Conservation (phyloP, 2,113 vertebrate genomes). For the Cyphomyrus plagiostoma region DNA sequence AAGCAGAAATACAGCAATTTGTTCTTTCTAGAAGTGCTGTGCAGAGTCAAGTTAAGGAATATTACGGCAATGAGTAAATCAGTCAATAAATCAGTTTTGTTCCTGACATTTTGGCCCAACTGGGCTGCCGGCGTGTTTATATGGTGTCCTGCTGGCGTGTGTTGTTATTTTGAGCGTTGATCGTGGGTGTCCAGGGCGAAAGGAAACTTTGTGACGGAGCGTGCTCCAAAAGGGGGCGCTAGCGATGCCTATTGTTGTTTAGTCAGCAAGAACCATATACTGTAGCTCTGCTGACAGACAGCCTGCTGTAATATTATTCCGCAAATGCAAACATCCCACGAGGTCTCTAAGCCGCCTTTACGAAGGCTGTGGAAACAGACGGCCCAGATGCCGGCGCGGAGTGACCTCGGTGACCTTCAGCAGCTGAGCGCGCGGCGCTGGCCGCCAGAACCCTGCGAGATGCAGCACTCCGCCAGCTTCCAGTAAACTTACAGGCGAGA, state of each 20-base stretch:
- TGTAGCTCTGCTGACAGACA: neutral
- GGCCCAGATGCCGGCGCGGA: neutral
- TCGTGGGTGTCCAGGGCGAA: neutral
- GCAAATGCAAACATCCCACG: neutral
- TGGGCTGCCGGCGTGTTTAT: neutral
- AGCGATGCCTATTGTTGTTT: neutral
- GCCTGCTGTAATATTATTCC: neutral
- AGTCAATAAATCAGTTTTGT: neutral
- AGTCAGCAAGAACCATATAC: neutral
- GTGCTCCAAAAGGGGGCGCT: neutral
- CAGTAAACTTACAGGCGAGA: conserved; percentile 8
- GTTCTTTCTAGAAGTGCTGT: neutral
- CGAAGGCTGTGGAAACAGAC: neutral
- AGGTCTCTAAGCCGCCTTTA: neutral
- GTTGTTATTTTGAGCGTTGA: neutral
- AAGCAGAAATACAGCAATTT: neutral
- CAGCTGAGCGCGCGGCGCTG: neutral
- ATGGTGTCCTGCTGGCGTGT: neutral
- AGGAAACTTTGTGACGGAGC: neutral
- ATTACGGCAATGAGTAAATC: neutral
- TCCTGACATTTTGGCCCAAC: neutral
- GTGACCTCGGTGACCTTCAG: neutral
- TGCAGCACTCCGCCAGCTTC: neutral
- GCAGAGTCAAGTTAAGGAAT: neutral
- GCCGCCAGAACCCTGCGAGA: neutral